These are phyloP conservation scores for Pocillopora meandrina DNA, from an alignment of 92 coral and sea anemone species.

Conservation along the genomic window DNA sequence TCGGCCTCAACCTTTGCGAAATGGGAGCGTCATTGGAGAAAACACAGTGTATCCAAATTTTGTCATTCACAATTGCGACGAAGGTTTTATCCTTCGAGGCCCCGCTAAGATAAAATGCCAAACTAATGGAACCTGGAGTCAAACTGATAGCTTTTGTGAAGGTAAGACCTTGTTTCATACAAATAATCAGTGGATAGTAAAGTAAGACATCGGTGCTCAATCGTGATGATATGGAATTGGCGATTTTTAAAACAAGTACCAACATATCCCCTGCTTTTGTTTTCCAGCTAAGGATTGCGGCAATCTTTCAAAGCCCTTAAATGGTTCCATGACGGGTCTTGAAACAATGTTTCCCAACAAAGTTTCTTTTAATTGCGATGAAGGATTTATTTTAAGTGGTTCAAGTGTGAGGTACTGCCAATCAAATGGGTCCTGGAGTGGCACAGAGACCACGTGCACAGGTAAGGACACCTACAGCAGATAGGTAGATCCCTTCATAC, in stretches of 20 bases:
- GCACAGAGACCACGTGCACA: slow-evolving; percentile 17
- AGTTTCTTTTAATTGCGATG: slow-evolving; percentile 35
- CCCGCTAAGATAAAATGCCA: slow-evolving; percentile 5
- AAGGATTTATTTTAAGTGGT: slow-evolving; percentile 49
- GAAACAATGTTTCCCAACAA: slow-evolving; percentile 44
- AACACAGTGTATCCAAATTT: slow-evolving; percentile 23
- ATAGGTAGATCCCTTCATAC: neutral
- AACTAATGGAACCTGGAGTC: slow-evolving; percentile 37
- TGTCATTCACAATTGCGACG: slow-evolving; percentile 16
- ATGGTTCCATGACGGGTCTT: slow-evolving; percentile 37
- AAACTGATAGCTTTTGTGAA: slow-evolving; percentile 21
- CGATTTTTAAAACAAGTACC: too few species aligned
- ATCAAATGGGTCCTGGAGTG: slow-evolving; percentile 43
- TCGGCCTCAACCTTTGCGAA: slow-evolving; percentile 4
- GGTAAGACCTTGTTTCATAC: neutral
- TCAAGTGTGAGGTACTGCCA: slow-evolving; percentile 39
- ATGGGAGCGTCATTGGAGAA: slow-evolving; percentile 35
- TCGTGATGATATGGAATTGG: too few species aligned
- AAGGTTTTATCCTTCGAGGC: slow-evolving; percentile 36
- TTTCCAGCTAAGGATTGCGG: slow-evolving; percentile 52
- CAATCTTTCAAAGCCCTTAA: slow-evolving; percentile 34
- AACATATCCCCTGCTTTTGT: neutral
- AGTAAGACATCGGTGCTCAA: too few species aligned
- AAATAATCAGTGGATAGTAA: too few species aligned
- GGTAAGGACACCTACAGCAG: slow-evolving; percentile 1